These are phyloP conservation scores for Tapirus terrestris DNA, from an alignment of 2,113 vertebrate species.

Conservation along the genomic window DNA sequence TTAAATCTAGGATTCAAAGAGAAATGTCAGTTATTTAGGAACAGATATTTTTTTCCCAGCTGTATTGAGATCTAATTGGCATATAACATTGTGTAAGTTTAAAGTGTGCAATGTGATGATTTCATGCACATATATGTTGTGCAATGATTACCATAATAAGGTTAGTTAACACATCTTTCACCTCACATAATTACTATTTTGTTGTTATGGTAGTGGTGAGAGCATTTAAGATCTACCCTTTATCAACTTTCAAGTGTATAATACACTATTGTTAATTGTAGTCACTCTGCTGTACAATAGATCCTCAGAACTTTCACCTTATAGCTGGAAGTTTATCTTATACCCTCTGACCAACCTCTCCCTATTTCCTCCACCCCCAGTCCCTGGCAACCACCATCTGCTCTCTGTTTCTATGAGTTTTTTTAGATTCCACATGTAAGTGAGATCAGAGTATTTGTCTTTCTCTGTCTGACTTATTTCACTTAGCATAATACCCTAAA, in stretches of 20 bases:
- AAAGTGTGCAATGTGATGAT: background rate
- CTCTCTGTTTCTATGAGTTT: background rate
- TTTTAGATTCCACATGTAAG: background rate
- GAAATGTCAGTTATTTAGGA: background rate
- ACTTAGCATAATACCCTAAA: background rate
- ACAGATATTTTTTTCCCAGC: background rate
- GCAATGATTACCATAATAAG: background rate
- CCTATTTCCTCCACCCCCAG: background rate
- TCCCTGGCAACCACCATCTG: background rate
- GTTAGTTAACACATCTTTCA: background rate
- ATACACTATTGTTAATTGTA: background rate
- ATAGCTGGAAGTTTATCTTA: background rate
- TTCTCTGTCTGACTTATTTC: background rate
- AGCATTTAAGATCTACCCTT: background rate
- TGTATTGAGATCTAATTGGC: background rate
- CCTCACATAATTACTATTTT: background rate
- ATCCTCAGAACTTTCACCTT: background rate
- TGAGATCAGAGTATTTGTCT: background rate
- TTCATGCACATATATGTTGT: background rate
- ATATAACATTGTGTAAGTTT: background rate
- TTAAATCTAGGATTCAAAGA: slow-evolving; percentile 25
- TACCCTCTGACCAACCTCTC: background rate
- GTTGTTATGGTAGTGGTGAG: background rate
- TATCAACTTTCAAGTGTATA: background rate
- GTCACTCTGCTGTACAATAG: background rate